Conservation (phyloP, 1,140 invertebrate genomes). For the Archegozetes longisetosus region DNA sequence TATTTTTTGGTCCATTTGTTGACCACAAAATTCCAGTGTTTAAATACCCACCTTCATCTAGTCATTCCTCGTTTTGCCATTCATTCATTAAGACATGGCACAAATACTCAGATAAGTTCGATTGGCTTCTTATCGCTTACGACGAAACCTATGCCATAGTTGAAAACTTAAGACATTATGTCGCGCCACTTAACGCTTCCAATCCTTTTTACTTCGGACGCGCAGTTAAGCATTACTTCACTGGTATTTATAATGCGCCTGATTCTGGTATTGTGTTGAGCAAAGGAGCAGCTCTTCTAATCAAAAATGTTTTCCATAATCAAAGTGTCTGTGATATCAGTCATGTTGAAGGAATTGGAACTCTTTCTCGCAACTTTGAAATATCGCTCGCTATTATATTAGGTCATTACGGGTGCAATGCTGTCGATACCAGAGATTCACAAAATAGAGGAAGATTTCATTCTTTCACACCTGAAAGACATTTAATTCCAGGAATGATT, state of each 20-base stretch:
- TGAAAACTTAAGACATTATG: constrained; percentile 27
- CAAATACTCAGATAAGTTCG: constrained; percentile 23
- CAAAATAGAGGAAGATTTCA: constrained; percentile 20
- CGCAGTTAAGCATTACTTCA: constrained; percentile 19
- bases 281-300: constrained; percentile 10
- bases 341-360: not conserved
- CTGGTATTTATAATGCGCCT: constrained; percentile 21
- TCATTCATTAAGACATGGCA: constrained; percentile 17
- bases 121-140: constrained; percentile 32
- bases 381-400: constrained; percentile 19
- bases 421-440: constrained; percentile 21
- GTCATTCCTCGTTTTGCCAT: constrained; percentile 20
- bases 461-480: constrained; percentile 21
- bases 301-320: not conserved
- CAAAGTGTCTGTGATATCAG: constrained; percentile 5
- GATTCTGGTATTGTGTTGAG: constrained; percentile 22
- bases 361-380: constrained; percentile 18
- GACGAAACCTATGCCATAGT: constrained; percentile 31
- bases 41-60: constrained; percentile 15
- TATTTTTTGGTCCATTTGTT: constrained; percentile 21
- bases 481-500: constrained; percentile 22
- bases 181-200: constrained; percentile 20
- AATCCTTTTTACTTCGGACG: constrained; percentile 22
- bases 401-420: constrained; percentile 13
- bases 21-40: constrained; percentile 22